Percentiles rank a stretch among this genome's conserved stretches.
These are phyloP conservation scores for Luidia sarsii DNA, from an alignment of 53 echinoderm and acorn worm genomes.

Conservation along the genomic window DNA sequence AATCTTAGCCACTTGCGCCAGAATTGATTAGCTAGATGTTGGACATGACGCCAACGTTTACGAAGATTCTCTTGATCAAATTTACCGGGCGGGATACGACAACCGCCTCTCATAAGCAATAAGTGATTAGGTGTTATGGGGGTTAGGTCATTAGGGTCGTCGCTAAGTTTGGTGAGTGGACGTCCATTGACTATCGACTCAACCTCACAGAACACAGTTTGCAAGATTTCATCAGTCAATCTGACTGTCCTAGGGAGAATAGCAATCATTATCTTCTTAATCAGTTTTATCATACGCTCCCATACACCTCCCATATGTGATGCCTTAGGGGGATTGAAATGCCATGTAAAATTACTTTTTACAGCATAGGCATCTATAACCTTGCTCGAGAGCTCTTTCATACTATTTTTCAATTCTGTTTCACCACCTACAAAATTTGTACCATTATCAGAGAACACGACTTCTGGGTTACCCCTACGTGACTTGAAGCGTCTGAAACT, in stretches of 20 bases:
- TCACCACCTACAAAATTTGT: slow-evolving; percentile 61
- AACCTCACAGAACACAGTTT: slow-evolving; percentile 61
- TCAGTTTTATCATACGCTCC: slow-evolving; percentile 65
- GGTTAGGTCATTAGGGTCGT: slow-evolving; percentile 51
- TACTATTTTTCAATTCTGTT: slow-evolving; percentile 36
- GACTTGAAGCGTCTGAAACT: slow-evolving; percentile 59
- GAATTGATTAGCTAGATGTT: slow-evolving; percentile 57
- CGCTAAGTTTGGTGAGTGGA: slow-evolving; percentile 57
- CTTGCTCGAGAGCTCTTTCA: slow-evolving; percentile 12
- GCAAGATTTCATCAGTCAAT: slow-evolving; percentile 43
- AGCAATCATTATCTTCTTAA: slow-evolving; percentile 45
- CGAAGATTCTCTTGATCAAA: slow-evolving; percentile 34
- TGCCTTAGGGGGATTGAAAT: slow-evolving; percentile 66
- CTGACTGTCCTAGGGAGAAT: slow-evolving; percentile 45
- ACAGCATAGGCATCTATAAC: too few relatives aligned
- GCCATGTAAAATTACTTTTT: too few relatives aligned
- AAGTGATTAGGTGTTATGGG: slow-evolving; percentile 71
- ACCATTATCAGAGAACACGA: slow-evolving; percentile 68
- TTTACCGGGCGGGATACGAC: slow-evolving; percentile 30
- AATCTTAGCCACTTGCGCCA: slow-evolving; percentile 62
- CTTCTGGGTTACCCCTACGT: slow-evolving; percentile 60
- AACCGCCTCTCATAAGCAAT: slow-evolving; percentile 38
- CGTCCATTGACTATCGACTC: slow-evolving; percentile 61
- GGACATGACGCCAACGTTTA: slow-evolving; percentile 60
- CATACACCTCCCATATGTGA: slow-evolving; percentile 75